Evolutionary conservation across 2,888 invertebrate species (phyloP).

Genomic region (Molanna angustata): DNA sequence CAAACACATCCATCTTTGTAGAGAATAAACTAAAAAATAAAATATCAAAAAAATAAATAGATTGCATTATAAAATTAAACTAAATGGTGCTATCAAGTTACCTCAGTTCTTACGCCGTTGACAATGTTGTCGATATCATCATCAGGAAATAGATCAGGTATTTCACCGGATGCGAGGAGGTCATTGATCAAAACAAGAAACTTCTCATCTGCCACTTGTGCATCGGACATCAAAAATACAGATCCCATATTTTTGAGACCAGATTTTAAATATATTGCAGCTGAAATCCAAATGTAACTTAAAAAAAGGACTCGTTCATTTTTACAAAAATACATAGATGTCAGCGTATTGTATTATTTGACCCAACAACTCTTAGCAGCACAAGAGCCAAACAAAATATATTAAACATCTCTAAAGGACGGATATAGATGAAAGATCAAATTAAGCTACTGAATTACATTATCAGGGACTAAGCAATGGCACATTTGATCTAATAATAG

Average conservation of each 20-base stretch:
- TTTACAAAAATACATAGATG: no score
- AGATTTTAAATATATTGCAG: constrained; percentile 78
- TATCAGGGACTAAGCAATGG: no score
- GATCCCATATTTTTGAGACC: constrained; percentile 83
- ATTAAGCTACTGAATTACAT: no score
- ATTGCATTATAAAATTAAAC: not conserved
- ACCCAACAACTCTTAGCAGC: no score
- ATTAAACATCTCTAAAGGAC: no score
- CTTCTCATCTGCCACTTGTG: constrained; percentile 86
- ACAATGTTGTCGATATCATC: constrained; percentile 89
- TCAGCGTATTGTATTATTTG: no score
- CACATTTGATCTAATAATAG: no score
- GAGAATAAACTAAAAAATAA: not conserved
- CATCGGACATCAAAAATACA: constrained; percentile 91
- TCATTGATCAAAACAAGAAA: constrained; percentile 93
- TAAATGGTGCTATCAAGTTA: constrained; percentile 36
- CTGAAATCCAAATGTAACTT: constrained; percentile 47
- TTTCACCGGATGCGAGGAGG: constrained; percentile 90
- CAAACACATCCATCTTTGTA: not conserved
- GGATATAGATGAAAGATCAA: no score
- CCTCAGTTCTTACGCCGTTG: constrained; percentile 70
- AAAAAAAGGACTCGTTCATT: no score
- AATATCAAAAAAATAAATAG: not conserved
- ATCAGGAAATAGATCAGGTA: constrained; percentile 85
- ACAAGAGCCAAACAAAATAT: no score